These are phyloP conservation scores for Tolypeutes matacus DNA, from an alignment of 2,797 vertebrate genomes.

Conservation along the genomic window DNA sequence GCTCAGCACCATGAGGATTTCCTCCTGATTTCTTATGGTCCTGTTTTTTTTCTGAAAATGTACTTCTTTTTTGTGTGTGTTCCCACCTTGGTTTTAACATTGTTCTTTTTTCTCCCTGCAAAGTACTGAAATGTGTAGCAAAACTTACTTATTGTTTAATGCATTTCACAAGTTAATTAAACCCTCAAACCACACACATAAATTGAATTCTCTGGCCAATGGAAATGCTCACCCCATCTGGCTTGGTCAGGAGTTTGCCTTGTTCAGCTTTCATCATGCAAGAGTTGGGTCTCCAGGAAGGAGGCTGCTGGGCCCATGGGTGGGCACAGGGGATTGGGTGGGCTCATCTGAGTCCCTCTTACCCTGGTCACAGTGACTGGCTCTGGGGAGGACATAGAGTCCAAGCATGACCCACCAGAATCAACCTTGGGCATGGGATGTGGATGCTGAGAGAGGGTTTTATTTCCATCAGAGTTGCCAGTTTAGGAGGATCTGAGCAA, in stretches of 20 bases:
- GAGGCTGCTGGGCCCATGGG: background rate
- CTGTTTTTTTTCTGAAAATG: background rate
- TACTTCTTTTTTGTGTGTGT: background rate
- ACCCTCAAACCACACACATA: background rate
- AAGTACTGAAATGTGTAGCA: background rate
- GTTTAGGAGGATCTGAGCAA: background rate
- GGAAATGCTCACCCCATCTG: background rate
- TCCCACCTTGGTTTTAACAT: slow-evolving; percentile 16
- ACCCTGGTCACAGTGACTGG: background rate
- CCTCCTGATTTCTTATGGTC: background rate
- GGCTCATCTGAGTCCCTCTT: background rate
- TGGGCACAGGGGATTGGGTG: background rate
- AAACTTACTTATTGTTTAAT: slow-evolving; percentile 41
- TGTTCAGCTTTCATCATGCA: background rate
- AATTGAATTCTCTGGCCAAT: slow-evolving; percentile 23
- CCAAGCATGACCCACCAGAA: background rate
- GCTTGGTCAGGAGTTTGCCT: background rate
- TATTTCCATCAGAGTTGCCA: background rate
- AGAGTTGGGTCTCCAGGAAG: background rate
- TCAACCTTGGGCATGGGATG: background rate
- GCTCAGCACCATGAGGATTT: background rate
- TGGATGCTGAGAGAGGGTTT: background rate
- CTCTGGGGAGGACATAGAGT: background rate
- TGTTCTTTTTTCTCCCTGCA: background rate
- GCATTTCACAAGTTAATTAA: slow-evolving; percentile 53